Conservation (phyloP, 2,113 vertebrate species). For the Phoenicopterus ruber region DNA sequence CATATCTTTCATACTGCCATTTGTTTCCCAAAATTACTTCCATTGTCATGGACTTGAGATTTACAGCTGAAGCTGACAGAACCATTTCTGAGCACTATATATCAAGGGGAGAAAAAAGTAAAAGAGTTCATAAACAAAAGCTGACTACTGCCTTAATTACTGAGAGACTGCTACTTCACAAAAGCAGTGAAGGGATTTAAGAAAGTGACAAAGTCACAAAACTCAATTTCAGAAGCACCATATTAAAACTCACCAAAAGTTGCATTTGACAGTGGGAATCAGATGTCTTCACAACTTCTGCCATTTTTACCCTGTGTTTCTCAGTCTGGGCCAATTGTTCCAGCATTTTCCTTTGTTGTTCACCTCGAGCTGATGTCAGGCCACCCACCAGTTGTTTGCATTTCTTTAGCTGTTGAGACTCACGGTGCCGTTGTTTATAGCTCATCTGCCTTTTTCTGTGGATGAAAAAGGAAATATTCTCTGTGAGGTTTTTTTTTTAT, state of each 20-base stretch:
- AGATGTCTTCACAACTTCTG: not conserved
- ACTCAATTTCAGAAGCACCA: not conserved
- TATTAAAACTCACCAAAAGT: not conserved
- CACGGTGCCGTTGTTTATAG: not conserved
- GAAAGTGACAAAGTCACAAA: not conserved
- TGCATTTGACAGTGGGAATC: not conserved
- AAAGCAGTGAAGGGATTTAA: not conserved
- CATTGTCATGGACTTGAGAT: not conserved
- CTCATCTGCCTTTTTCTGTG: not conserved
- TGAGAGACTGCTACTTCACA: not conserved
- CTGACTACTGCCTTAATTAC: not conserved
- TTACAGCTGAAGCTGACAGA: not conserved
- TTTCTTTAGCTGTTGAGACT: not conserved
- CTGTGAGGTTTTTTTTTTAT: not conserved
- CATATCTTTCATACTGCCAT: not conserved
- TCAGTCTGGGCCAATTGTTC: not conserved
- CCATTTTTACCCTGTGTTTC: not conserved
- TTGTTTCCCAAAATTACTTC: slow-evolving; percentile 11
- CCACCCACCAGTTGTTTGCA: not conserved
- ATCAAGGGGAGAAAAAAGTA: not conserved
- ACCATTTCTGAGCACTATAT: not conserved
- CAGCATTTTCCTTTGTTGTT: not conserved
- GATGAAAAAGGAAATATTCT: not conserved
- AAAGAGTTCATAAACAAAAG: not conserved
- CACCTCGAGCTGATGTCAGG: not conserved